Base-by-base conservation (phyloP, 2,888 invertebrate genomes). In the Proisotoma minuta region DNA sequence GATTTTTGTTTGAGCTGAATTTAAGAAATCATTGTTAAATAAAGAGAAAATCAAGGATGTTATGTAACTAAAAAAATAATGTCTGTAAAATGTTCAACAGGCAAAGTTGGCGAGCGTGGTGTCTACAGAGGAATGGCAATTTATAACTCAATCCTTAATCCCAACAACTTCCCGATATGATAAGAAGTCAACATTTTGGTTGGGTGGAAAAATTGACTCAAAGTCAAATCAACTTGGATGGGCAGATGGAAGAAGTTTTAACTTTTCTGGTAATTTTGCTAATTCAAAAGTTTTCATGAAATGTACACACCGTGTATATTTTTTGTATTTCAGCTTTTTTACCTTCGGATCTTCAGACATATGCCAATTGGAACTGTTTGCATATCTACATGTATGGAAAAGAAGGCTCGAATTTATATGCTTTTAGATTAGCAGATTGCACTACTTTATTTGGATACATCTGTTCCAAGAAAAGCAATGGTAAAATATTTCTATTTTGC, bases 141-240 rank as follows among this genome's bases (percentile, higher is more conserved):
- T 88, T 76, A 81, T 89, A 22, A 84, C 85, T 4, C 79, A 84
- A 15, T 85, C 84, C 66, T 85, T 89, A 63, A 80, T 87, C 47
- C 84, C 84, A 75, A 84, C 84, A 75, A 81, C 82, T 53, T 87
- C 88, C 73, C 88, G 87, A 78, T 83, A 85, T 75, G 86, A 87
- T 63, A 86, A 85, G 66, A 86, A 85, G 66, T 81, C 85, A 2
- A 81, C 86, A 60, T 88, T 88, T 79, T 89, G 88, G 89, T 80
- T 88, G 22, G 88, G 88, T 0, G 86, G 84, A 78, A 72, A 64
- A 66, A 64, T 65, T 64, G 67, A 66, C 71, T 56, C 65, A 57
- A 52, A 63, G 63, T 62, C 76, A 77, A 34, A 15, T 15, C 61
- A 79, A 78, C 57, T 84, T 82, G 79, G 79, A 66, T 89, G 89